Conservation (phyloP, 2,113 vertebrate species). For the Glaucidium brasilianum region DNA sequence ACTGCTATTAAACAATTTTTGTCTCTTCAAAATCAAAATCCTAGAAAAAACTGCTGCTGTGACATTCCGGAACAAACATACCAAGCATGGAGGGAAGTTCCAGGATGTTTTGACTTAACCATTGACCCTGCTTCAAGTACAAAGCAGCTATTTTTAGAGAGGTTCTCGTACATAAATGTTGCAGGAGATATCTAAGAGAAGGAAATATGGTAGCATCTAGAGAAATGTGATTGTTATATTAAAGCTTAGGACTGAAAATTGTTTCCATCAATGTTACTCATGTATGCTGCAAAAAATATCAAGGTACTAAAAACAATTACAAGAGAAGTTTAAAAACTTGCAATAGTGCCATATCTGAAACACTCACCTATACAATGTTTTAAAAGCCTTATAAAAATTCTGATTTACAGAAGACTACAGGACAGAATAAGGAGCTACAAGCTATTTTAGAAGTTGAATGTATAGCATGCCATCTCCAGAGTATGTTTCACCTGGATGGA, state of each 20-base stretch:
- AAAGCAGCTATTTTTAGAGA: not conserved
- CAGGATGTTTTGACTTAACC: not conserved
- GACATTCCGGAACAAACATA: not conserved
- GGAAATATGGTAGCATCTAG: not conserved
- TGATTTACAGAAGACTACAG: not conserved
- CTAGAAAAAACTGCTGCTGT: not conserved
- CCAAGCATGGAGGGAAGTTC: not conserved
- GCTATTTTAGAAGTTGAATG: not conserved
- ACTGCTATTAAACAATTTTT: not conserved
- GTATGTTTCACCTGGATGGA: not conserved
- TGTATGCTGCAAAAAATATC: too few relatives aligned
- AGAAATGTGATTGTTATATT: not conserved
- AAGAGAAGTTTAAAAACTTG: not conserved
- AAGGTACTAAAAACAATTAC: not conserved
- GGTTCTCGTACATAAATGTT: not conserved
- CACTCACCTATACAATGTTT: not conserved
- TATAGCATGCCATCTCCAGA: not conserved
- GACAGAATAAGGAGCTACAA: not conserved
- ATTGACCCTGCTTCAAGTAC: not conserved
- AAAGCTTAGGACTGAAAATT: not conserved
- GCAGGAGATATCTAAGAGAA: not conserved
- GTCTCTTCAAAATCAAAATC: not conserved
- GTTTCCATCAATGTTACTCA: not conserved
- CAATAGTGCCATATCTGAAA: not conserved
- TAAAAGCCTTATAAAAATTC: not conserved